These are phyloP conservation scores for Cryptocephalus primarius DNA, from an alignment of 2,888 invertebrate genomes.

Conservation along the genomic window DNA sequence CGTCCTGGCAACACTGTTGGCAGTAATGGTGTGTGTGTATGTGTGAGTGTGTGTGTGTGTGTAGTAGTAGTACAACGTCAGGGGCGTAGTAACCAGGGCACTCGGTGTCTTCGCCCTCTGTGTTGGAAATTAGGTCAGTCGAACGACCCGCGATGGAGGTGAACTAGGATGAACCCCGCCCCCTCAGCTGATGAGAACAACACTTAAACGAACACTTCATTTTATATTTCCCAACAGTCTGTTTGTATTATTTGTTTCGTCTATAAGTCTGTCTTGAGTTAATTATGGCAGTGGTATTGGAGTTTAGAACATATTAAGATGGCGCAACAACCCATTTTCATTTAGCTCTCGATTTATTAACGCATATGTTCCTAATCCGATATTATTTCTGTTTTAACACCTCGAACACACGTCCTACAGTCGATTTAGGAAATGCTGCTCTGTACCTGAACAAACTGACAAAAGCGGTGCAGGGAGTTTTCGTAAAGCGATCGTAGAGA, in stretches of 20 bases:
- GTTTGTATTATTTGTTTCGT: conserved; percentile 7
- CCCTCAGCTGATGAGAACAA: conserved; percentile 20
- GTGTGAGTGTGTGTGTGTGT: not conserved
- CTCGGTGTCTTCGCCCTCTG: conserved; percentile 26
- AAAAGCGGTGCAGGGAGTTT: conserved; percentile 14
- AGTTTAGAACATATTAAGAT: conserved; percentile 23
- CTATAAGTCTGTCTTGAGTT: conserved; percentile 13
- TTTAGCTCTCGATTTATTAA: not conserved
- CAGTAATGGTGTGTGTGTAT: conserved; percentile 3
- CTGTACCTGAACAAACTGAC: conserved; percentile 15
- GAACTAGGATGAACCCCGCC: conserved; percentile 15
- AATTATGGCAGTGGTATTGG: conserved; percentile 33
- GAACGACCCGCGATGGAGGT: conserved; percentile 15
- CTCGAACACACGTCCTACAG: conserved; percentile 4
- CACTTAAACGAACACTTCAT: conserved; percentile 14
- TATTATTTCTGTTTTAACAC: not conserved
- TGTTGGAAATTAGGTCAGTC: conserved; percentile 24
- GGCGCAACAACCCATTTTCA: conserved; percentile 8
- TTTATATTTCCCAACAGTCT: conserved; percentile 21
- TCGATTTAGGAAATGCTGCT: conserved; percentile 11
- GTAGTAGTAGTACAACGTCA: conserved; percentile 10
- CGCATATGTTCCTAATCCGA: conserved; percentile 9
- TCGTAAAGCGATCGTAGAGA: conserved; percentile 20
- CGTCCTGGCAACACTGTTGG: conserved; percentile 1
- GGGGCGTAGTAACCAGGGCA: conserved; percentile 12